phyloP scores from a whole-genome alignment of 2,888 invertebrate genomes.

The Caradrina kadenii region DNA sequence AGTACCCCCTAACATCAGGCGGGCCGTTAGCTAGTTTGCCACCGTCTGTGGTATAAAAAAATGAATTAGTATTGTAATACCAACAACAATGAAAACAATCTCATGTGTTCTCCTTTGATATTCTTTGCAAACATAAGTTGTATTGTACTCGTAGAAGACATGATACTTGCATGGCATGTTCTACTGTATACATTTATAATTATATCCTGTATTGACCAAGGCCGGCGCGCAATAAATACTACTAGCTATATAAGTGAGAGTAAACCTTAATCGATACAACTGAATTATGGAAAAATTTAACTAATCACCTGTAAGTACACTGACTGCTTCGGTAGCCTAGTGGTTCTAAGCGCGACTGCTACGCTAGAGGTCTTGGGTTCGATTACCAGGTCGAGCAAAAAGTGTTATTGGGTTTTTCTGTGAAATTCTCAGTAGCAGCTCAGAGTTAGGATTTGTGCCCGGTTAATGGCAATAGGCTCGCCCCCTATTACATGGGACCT shows the following conservation, averaged over 20 bases:
- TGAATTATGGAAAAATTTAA: conserved; percentile 7
- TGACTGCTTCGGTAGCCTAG: too few species aligned
- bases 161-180: conserved; percentile 37
- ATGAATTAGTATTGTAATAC: not conserved
- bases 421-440: too few species aligned
- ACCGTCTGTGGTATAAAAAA: too few species aligned
- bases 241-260: conserved; percentile 50
- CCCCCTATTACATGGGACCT: too few species aligned
- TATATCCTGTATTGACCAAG: conserved; percentile 58
- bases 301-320: not conserved
- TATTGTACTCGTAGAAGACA: conserved; percentile 35
- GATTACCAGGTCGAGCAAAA: too few species aligned
- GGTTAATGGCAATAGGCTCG: too few species aligned
- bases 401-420: too few species aligned
- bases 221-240: conserved; percentile 46
- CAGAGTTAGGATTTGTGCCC: too few species aligned
- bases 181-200: conserved; percentile 46
- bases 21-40: too few species aligned
- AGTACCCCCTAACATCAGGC: too few species aligned
- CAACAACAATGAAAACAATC: conserved; percentile 20
- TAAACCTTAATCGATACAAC: conserved; percentile 30
- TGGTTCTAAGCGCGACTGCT: too few species aligned
- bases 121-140: conserved; percentile 23
- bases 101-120: conserved; percentile 7
- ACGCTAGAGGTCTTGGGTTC: too few species aligned